A percentile compares a stretch with the other conserved stretches of the same genome.
Conservation (phyloP, 2,797 vertebrate genomes). For the Gallinago stenura region DNA sequence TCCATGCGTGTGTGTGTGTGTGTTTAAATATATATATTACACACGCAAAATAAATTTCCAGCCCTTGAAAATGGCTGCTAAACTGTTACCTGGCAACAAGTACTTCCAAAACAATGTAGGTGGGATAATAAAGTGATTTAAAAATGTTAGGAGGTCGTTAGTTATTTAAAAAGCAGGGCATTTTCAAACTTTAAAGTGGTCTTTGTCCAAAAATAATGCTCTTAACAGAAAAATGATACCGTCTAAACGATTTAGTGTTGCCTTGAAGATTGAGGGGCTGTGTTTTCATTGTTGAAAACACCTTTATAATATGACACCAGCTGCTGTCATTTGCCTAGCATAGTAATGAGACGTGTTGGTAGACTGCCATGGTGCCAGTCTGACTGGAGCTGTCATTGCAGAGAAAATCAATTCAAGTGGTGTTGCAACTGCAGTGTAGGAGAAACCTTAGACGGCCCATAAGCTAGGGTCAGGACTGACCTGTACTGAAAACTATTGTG, state of each 20-base stretch:
- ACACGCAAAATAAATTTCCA: slow-evolving; percentile 50
- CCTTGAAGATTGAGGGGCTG: slow-evolving; percentile 82
- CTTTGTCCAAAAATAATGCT: slow-evolving; percentile 87
- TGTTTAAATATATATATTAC: slow-evolving; percentile 67
- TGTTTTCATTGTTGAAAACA: slow-evolving; percentile 83
- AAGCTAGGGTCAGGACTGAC: slow-evolving; percentile 78
- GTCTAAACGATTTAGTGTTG: slow-evolving; percentile 82
- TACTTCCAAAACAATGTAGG: slow-evolving; percentile 79
- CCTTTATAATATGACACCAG: slow-evolving; percentile 90
- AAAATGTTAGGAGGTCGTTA: slow-evolving; percentile 61
- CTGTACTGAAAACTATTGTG: slow-evolving; percentile 58
- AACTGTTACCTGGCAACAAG: slow-evolving; percentile 84
- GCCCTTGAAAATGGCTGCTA: slow-evolving; percentile 82
- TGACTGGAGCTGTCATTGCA: slow-evolving; percentile 94
- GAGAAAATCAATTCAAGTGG: slow-evolving; percentile 93
- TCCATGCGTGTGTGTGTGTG: slow-evolving; percentile 36
- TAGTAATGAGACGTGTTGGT: slow-evolving; percentile 83
- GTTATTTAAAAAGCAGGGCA: slow-evolving; percentile 69
- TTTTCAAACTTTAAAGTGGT: slow-evolving; percentile 80
- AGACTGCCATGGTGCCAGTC: slow-evolving; percentile 89
- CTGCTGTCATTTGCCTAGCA: slow-evolving; percentile 85
- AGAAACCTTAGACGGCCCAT: slow-evolving; percentile 84
- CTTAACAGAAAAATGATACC: slow-evolving; percentile 88
- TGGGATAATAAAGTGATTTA: slow-evolving; percentile 73
- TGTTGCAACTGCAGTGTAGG: slow-evolving; percentile 78